phyloP scores from a whole-genome alignment of 2,888 invertebrate species.

The Nemurella pictetii region DNA sequence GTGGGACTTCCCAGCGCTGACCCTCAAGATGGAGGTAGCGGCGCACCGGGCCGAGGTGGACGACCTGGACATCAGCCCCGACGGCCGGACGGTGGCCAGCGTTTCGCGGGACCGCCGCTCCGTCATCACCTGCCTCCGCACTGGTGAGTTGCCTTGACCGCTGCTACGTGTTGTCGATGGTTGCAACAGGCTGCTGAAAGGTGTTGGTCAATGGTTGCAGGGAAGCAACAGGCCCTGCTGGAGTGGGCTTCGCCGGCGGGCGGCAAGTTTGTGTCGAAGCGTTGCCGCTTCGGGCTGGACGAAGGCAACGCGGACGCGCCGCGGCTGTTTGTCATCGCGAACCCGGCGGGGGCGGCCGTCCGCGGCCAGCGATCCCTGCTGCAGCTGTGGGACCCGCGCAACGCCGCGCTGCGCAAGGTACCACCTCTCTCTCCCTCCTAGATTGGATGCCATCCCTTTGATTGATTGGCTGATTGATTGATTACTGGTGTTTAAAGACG shows the following conservation, averaged over 20 bases:
- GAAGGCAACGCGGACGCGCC: constrained; percentile 65
- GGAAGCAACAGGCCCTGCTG: constrained; percentile 71
- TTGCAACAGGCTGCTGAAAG: too few relatives aligned
- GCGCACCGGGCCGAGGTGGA: constrained; percentile 92
- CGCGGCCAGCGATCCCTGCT: constrained; percentile 74
- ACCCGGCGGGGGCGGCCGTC: constrained; percentile 72
- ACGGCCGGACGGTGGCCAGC: constrained; percentile 57
- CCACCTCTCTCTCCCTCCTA: too few relatives aligned
- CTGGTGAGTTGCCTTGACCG: neutral
- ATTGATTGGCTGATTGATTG: too few relatives aligned
- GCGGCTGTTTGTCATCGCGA: constrained; percentile 77
- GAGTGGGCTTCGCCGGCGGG: constrained; percentile 75
- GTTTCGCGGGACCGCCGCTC: neutral
- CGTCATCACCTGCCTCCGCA: neutral
- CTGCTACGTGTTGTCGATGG: neutral
- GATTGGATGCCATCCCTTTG: too few relatives aligned
- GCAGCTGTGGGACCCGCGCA: constrained; percentile 76
- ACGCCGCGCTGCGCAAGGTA: constrained; percentile 55
- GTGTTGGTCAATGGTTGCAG: constrained; percentile 51
- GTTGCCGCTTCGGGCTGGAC: constrained; percentile 76
- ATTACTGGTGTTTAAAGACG: too few relatives aligned
- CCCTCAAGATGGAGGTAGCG: constrained; percentile 67
- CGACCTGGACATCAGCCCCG: constrained; percentile 88
- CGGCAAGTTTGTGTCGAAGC: constrained; percentile 78
- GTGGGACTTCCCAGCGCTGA: constrained; percentile 86